Conservation (phyloP, 2,113 vertebrate genomes). For the Rhadina sibilatrix region DNA sequence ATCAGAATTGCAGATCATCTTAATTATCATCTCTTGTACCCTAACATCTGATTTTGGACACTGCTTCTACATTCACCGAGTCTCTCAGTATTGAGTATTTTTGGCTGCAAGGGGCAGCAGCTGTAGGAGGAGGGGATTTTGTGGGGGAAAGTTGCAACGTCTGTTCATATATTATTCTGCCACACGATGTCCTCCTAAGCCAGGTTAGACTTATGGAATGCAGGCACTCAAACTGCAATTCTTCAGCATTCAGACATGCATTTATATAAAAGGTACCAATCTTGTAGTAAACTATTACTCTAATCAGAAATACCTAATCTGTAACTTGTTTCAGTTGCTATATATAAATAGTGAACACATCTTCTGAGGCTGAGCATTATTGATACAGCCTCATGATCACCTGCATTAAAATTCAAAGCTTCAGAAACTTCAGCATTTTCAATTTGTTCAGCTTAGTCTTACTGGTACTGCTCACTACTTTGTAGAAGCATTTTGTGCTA, state of each 20-base stretch:
- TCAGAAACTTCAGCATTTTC: background rate
- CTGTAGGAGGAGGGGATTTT: background rate
- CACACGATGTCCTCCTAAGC: conserved; percentile 65
- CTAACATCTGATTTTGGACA: background rate
- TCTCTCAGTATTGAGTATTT: background rate
- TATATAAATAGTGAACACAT: background rate
- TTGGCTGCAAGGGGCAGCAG: background rate
- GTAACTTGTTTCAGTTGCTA: background rate
- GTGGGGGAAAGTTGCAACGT: background rate
- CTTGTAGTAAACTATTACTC: background rate
- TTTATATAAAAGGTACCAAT: background rate
- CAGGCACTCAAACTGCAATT: background rate
- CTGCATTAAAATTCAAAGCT: background rate
- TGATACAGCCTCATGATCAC: background rate
- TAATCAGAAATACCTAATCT: background rate
- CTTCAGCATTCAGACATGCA: background rate
- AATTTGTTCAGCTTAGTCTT: background rate
- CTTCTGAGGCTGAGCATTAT: background rate
- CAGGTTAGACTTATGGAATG: background rate
- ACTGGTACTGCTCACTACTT: background rate
- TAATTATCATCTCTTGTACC: background rate
- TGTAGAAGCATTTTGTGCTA: background rate
- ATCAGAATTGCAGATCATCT: background rate
- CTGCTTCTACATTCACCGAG: background rate
- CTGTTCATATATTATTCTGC: conserved; percentile 16